Evolutionary conservation across 2,888 invertebrate species (phyloP).

Genomic region (Norana najaformis): DNA sequence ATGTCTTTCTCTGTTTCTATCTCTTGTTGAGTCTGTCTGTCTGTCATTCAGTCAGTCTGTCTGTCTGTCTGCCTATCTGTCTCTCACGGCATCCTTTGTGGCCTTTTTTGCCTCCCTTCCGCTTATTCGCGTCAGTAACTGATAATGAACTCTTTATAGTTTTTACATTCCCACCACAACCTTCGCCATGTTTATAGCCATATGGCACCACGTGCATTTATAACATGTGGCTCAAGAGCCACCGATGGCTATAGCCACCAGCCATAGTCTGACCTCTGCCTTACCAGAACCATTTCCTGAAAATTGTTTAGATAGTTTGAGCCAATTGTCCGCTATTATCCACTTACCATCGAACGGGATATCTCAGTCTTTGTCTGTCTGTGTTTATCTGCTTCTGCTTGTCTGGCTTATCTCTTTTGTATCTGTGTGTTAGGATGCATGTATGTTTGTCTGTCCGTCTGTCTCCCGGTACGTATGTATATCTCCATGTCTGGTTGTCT

Average conservation of each 20-base stretch:
- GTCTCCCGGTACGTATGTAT: no score
- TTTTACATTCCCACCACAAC: background rate
- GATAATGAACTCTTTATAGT: conserved; percentile 1
- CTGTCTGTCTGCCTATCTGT: background rate
- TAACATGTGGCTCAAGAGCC: background rate
- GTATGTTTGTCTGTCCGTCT: no score
- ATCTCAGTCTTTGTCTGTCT: background rate
- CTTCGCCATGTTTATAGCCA: background rate
- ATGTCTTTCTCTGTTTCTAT: background rate
- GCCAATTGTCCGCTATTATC: background rate
- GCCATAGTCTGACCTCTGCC: background rate
- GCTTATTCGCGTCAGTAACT: background rate
- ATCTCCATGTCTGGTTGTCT: no score
- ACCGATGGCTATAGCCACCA: background rate
- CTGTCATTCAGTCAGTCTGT: background rate
- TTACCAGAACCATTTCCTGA: background rate
- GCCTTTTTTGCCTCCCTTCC: background rate
- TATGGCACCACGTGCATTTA: background rate
- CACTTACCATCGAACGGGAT: background rate
- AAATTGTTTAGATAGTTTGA: conserved; percentile 4
- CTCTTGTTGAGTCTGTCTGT: no score
- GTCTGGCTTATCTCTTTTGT: background rate
- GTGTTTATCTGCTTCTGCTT: background rate
- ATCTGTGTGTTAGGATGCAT: background rate
- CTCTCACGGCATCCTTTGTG: background rate